A percentile compares a stretch with the other conserved stretches of the same genome.
Evolutionary conservation across 2,113 vertebrate genomes (phyloP).

Genomic region (Dromas ardeola): DNA sequence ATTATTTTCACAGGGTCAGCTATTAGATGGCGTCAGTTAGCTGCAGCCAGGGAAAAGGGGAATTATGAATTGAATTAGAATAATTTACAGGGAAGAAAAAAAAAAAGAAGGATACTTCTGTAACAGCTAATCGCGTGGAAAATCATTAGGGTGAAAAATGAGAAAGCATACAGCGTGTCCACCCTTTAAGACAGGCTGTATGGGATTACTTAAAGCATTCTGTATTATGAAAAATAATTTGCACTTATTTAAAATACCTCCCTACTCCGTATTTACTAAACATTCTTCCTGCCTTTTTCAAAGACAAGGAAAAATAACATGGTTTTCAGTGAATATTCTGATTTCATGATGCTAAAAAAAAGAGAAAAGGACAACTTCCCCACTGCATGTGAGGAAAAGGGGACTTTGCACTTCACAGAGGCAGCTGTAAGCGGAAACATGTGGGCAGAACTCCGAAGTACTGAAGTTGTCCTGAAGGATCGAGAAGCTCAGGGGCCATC

Average conservation of each 20-base stretch:
- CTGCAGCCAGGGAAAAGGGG: neutral
- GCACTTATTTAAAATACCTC: neutral
- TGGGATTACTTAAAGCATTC: neutral
- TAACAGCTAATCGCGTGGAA: neutral
- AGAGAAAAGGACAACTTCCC: neutral
- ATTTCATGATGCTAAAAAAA: neutral
- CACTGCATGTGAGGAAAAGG: accelerated
- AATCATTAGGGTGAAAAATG: neutral
- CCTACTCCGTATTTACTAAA: neutral
- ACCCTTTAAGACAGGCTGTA: neutral
- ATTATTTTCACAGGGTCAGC: neutral
- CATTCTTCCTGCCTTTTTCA: neutral
- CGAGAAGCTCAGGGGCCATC: neutral
- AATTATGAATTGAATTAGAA: neutral
- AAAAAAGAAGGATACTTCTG: neutral
- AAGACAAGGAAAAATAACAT: neutral
- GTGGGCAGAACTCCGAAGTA: neutral
- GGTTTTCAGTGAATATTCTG: neutral
- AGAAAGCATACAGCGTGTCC: neutral
- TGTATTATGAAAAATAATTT: neutral
- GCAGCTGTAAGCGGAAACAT: neutral
- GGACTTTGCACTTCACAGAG: neutral
- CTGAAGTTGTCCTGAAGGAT: neutral
- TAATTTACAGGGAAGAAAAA: neutral
- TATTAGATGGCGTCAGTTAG: neutral